Percentiles rank a stretch among this genome's conserved stretches.
Evolutionary conservation across 2,888 invertebrate species (phyloP).

Genomic region (Eristalis pertinax): DNA sequence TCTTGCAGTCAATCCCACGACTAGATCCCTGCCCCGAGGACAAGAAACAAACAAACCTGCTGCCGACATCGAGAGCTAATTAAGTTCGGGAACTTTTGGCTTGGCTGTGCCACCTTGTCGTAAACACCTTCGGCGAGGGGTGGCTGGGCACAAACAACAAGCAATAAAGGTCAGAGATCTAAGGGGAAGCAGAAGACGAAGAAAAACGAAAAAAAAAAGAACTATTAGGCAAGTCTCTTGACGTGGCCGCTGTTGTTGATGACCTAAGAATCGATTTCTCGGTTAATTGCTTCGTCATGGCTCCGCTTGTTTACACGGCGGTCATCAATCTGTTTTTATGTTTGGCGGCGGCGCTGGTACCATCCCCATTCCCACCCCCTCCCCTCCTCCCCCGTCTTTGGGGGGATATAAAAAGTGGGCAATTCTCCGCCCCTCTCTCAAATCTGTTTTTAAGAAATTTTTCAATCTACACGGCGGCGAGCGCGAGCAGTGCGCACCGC

Average conservation of each 20-base stretch:
- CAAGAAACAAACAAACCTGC: not conserved
- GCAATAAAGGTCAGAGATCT: not conserved
- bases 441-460: conserved; percentile 26
- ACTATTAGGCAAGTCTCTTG: not conserved
- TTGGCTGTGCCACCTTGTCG: not conserved
- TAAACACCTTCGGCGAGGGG: not conserved
- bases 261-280: conserved; percentile 43
- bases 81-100: conserved; percentile 37
- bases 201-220: not conserved
- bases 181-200: not conserved
- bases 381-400: conserved; percentile 9
- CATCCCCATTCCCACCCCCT: too few relatives aligned
- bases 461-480: conserved; percentile 24
- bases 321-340: conserved; percentile 53
- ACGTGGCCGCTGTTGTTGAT: conserved; percentile 25
- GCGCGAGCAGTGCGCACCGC: not conserved
- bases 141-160: not conserved
- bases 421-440: not conserved
- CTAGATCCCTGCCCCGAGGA: not conserved
- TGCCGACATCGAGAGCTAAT: conserved; percentile 49
- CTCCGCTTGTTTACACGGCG: conserved; percentile 45
- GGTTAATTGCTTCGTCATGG: conserved; percentile 39
- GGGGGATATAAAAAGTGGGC: not conserved
- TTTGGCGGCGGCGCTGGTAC: not conserved
- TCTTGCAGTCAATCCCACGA: not conserved